Base-by-base conservation (phyloP, 2,113 vertebrate species). In the Lophotis ruficrista region DNA sequence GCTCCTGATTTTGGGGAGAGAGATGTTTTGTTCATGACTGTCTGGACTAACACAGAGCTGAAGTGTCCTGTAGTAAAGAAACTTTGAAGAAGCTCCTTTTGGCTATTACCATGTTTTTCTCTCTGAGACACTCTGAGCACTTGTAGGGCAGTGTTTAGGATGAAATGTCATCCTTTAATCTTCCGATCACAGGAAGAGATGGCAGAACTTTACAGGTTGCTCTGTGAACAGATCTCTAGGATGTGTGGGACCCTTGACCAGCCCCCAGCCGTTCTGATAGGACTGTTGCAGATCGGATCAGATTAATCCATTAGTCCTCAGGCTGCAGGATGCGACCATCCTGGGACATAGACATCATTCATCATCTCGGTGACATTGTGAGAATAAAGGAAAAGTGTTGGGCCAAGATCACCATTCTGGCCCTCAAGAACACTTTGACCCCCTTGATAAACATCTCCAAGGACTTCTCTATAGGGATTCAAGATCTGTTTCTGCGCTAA, bases 211-310 rank as follows among this genome's bases (percentile, higher is more conserved):
- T 47, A 28, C 9, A 21, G 16, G 6, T 51, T 35, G 2, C 24
- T 69, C 53, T 69, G 24, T 61, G 22, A 80, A n/a, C 22, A 68
- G 13, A 70, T n/a, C 18, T 53, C 14, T 17, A 54, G 64, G 43
- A 30, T 2, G 1, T 1, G 1, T 31, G 16, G 4, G 12, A 37
- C 3, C 7, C 4, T 45, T 58, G 24, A 27, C 4, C 28, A 51
- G 10, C 5, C 9, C 3, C 2, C 10, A 53, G 31, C 12, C 1
- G 1, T 17, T 81, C 54, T 73, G 20, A 5, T 12, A 47, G 16
- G 16, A 41, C 45, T 45, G 12, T 20, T 57, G 66, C 38, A 20
- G 14, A 6, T 22, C 73, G 28, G 58, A 33, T 64, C 31, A 47
- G 14, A 17, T 56, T 21, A 68, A 72, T 11, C 9, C 72, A 7